Percentiles rank a stretch among this genome's conserved stretches.
Conservation (phyloP, 2,113 vertebrate genomes). For the Datnioides undecimradiatus region DNA sequence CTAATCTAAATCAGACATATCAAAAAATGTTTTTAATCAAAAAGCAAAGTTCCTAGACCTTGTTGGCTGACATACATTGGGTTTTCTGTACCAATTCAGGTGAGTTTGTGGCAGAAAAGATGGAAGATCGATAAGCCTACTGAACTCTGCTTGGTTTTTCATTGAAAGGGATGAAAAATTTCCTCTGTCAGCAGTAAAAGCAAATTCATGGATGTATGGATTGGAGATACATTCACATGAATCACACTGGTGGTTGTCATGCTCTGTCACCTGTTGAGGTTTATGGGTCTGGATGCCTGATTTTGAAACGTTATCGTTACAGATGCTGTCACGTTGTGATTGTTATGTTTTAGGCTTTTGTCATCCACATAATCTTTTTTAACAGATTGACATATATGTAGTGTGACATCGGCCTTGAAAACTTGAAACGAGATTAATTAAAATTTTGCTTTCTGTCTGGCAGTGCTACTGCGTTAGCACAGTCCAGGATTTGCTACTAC, state of each 20-base stretch:
- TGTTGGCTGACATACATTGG: not conserved
- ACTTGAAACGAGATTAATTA: not conserved
- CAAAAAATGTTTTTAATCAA: not conserved
- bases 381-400: not conserved
- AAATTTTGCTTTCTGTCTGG: constrained; percentile 25
- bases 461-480: constrained; percentile 29
- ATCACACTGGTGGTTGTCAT: not conserved
- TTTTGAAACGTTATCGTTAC: not conserved
- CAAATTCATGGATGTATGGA: not conserved
- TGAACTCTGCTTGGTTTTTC: not conserved
- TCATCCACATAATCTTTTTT: not conserved
- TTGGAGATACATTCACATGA: constrained; percentile 1
- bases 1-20: not conserved
- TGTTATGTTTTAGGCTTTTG: not conserved
- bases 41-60: no score
- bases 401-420: constrained; percentile 16
- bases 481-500: constrained; percentile 40
- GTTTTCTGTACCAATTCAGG: not conserved
- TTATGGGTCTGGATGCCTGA: not conserved
- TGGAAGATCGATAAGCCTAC: not conserved
- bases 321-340: not conserved
- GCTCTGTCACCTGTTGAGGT: not conserved
- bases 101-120: constrained; percentile 8
- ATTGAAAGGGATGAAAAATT: not conserved
- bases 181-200: not conserved